phyloP scores from a whole-genome alignment of 2,113 vertebrate genomes.

The Phalacrocorax brasilianus region DNA sequence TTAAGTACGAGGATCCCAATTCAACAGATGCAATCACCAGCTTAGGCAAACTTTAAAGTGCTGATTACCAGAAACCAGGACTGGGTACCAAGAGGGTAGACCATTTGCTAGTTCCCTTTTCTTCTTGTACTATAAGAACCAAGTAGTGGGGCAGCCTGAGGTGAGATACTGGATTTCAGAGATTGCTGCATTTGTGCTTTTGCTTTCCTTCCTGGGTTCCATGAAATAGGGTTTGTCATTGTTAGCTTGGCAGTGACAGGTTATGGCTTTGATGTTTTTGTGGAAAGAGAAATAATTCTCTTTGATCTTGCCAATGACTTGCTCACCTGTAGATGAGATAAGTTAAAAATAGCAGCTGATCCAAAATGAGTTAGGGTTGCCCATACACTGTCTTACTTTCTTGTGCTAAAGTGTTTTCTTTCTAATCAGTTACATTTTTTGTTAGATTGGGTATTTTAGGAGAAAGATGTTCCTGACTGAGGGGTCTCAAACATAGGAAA shows the following conservation, averaged over 20 bases:
- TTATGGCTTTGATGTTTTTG: neutral
- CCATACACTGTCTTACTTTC: neutral
- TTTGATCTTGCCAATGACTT: neutral
- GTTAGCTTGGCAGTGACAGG: neutral
- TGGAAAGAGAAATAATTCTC: neutral
- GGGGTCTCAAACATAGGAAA: neutral
- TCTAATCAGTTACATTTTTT: neutral
- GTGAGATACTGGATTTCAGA: neutral
- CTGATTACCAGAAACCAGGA: neutral
- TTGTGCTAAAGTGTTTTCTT: neutral
- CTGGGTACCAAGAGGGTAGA: neutral
- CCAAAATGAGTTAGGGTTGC: neutral
- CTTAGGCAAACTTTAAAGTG: slow-evolving; percentile 15
- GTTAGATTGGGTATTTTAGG: neutral
- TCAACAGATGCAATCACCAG: neutral
- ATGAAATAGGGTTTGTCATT: neutral
- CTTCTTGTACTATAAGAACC: neutral
- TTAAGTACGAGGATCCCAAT: slow-evolving; percentile 35
- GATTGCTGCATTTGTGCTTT: neutral
- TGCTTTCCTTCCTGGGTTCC: neutral
- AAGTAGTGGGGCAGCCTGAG: neutral
- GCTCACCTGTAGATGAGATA: neutral
- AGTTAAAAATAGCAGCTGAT: neutral
- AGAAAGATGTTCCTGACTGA: neutral
- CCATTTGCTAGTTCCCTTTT: neutral